phyloP scores from a whole-genome alignment of 1,140 invertebrate genomes.

The Anoplophora glabripennis region DNA sequence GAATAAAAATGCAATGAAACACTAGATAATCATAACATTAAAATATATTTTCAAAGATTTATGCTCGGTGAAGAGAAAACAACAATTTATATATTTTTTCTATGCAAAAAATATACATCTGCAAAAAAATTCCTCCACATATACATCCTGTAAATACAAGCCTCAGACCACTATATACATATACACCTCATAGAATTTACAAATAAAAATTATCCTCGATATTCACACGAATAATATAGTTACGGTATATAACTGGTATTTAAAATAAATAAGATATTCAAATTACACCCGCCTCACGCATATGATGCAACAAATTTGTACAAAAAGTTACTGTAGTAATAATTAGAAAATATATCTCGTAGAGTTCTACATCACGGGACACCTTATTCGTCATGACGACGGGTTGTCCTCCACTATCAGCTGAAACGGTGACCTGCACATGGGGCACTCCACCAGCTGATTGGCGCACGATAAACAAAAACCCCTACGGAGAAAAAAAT shows the following conservation, averaged over 20 bases:
- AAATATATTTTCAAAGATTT: slow-evolving; percentile 30
- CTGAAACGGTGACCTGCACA: slow-evolving; percentile 66
- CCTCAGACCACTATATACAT: slow-evolving; percentile 17
- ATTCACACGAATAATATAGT: background rate
- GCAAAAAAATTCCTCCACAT: slow-evolving; percentile 4
- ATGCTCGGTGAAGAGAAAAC: too few relatives aligned
- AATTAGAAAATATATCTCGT: slow-evolving; percentile 5
- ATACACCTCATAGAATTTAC: slow-evolving; percentile 16
- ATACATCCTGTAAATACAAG: slow-evolving; percentile 7
- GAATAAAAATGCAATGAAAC: slow-evolving; percentile 4
- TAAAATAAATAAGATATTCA: slow-evolving; percentile 19
- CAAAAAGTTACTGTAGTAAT: slow-evolving; percentile 13
- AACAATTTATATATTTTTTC: background rate
- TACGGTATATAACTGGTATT: slow-evolving; percentile 2
- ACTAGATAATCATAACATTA: slow-evolving; percentile 25
- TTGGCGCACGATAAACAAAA: slow-evolving; percentile 80
- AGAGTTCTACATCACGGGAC: background rate
- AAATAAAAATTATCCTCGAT: slow-evolving; percentile 9
- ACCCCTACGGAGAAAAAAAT: slow-evolving; percentile 60
- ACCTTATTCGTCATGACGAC: slow-evolving; percentile 20
- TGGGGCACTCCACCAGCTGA: slow-evolving; percentile 80
- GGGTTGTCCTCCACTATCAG: slow-evolving; percentile 38
- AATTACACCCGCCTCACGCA: slow-evolving; percentile 21
- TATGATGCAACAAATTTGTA: slow-evolving; percentile 24
- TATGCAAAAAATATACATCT: slow-evolving; percentile 22